Conservation (phyloP, 2,888 invertebrate genomes). For the Zelleria hepariella region DNA sequence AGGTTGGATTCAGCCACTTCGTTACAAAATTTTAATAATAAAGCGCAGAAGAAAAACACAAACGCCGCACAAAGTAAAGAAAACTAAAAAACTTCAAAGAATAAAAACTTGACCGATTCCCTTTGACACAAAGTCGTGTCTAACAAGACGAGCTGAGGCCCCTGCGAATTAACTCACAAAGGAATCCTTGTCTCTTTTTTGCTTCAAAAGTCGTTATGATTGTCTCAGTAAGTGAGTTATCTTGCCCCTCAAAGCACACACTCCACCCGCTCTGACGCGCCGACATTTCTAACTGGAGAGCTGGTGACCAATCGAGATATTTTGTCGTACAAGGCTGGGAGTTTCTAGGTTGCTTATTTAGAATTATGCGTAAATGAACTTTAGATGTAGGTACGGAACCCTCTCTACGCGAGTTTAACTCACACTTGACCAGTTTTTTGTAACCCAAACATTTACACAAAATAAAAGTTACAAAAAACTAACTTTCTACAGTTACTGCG, state of each 20-base stretch:
- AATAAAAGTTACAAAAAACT: too few species aligned
- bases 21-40: not conserved
- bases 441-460: too few species aligned
- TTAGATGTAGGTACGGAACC: too few species aligned
- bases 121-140: slow-evolving; percentile 4
- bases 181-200: not conserved
- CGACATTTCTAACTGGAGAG: too few species aligned
- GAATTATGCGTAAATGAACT: too few species aligned
- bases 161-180: not conserved
- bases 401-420: too few species aligned
- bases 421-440: too few species aligned
- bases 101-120: not conserved
- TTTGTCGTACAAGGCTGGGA: too few species aligned
- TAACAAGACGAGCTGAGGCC: slow-evolving; percentile 3
- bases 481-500: too few species aligned
- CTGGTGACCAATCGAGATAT: too few species aligned
- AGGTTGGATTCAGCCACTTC: not conserved
- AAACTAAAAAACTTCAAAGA: not conserved
- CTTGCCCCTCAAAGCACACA: not conserved
- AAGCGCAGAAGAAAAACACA: not conserved
- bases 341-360: too few species aligned
- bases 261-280: too few species aligned
- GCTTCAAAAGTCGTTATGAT: not conserved
- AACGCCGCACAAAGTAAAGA: not conserved
- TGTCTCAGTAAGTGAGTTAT: not conserved